Base-by-base conservation (phyloP, 35 echinoderm and acorn worm species). In the Chiridota heheva region DNA sequence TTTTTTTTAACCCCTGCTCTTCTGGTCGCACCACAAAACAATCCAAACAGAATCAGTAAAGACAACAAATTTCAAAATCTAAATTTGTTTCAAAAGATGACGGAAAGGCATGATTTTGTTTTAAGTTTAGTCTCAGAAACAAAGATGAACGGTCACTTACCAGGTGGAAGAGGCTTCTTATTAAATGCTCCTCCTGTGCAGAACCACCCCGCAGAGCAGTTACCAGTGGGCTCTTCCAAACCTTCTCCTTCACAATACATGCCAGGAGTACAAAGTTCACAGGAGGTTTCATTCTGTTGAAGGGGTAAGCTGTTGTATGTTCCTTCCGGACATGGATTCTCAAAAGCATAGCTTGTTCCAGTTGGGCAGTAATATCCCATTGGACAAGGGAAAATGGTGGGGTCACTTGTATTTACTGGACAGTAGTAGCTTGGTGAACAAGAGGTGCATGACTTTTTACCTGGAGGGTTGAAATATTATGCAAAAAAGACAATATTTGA, bases 121-220 rank as follows among this genome's bases (percentile, higher is more conserved):
- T n/a, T n/a, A n/a, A n/a, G n/a, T n/a, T n/a, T n/a, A n/a, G n/a
- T n/a, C n/a, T n/a, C n/a, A n/a, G n/a, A n/a, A n/a, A n/a, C n/a
- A 22, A 28, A 18, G 69, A 10, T 7, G 13, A 59, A 80, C 45
- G 38, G 38, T 17, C 28, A 63, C 81, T 92, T 38, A 96, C 94
- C 94, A 40, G 67, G 36, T 16, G 89, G 88, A 16, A 91, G 80
- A 15, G 94, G 94, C 56, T 55, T 97, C 17, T 80, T 73, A 35
- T 61, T 84, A 10, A 72, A 73, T 18, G 94, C 58, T 30, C 94
- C 94, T 61, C 84, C 77, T 3, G 94, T 97, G 41, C 88, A 91
- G 73, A 88, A 97, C 93, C 94, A 97, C 2, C 94, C 94, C 1
- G 79, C 94, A 76, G 83, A 88, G 72, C 94, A 91, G 74, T 97